Percentiles rank a stretch among this genome's conserved stretches.
These are phyloP conservation scores for Caenorhabditis sulstoni DNA, from an alignment of 2,888 invertebrate genomes.

Conservation along the genomic window DNA sequence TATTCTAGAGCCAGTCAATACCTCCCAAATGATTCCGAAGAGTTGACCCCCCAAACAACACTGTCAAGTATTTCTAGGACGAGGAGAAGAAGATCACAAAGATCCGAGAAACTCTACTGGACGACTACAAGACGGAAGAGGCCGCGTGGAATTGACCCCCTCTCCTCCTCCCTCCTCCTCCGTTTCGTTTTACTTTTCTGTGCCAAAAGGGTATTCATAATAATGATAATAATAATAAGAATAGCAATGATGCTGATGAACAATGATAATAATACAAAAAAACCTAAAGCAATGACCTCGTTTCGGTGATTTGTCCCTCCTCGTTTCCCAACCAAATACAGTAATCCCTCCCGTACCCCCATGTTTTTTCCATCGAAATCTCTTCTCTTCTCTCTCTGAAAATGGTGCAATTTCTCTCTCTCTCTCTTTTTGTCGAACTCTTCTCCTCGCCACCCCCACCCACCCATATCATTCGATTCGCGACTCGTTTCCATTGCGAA, in stretches of 20 bases:
- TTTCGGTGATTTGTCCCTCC: constrained; percentile 35
- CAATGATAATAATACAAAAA: too few relatives aligned
- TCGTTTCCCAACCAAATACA: not conserved
- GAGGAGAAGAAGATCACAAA: too few relatives aligned
- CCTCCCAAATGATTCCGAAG: too few relatives aligned
- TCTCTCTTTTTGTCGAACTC: not conserved
- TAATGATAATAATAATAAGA: too few relatives aligned
- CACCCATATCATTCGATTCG: not conserved
- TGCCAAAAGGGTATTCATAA: constrained; percentile 38
- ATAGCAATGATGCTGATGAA: too few relatives aligned
- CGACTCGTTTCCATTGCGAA: constrained; percentile 9
- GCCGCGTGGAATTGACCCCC: not conserved
- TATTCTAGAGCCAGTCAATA: too few relatives aligned
- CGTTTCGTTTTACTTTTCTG: not conserved
- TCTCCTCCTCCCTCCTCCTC: too few relatives aligned
- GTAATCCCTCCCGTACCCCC: constrained; percentile 1
- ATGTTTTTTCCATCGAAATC: not conserved
- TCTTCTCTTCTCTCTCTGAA: constrained; percentile 14
- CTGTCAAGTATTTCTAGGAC: too few relatives aligned
- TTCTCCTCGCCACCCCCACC: too few relatives aligned
- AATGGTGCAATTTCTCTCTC: constrained; percentile 40
- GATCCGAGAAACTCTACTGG: not conserved
- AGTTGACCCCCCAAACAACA: not conserved
- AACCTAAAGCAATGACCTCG: constrained; percentile 25
- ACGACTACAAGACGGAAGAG: not conserved